Evolutionary conservation across 2,797 vertebrate species (phyloP).

Genomic region (Bovichtus diacanthus): DNA sequence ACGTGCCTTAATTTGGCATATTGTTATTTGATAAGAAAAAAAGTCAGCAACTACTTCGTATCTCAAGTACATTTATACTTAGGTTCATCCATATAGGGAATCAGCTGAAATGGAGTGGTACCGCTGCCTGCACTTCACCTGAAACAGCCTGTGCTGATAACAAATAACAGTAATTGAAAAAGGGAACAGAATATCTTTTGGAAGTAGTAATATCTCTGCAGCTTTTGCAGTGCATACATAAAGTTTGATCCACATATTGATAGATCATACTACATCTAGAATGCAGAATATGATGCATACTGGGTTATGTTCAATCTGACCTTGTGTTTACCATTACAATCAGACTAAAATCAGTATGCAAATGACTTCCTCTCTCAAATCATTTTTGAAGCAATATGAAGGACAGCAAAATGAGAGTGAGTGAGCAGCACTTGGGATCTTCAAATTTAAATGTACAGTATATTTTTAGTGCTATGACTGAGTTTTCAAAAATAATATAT

Average conservation of each 20-base stretch:
- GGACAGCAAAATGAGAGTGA: background rate
- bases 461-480: background rate
- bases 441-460: background rate
- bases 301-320: too few species aligned
- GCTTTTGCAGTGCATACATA: too few species aligned
- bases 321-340: background rate
- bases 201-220: background rate
- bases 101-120: background rate
- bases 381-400: background rate
- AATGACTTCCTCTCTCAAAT: background rate
- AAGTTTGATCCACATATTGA: background rate
- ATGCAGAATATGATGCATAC: too few species aligned
- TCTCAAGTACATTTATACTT: background rate
- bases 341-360: background rate
- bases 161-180: background rate
- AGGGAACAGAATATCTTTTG: background rate
- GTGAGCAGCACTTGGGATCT: background rate
- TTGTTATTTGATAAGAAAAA: background rate
- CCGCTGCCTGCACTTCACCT: background rate
- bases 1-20: background rate
- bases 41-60: background rate
- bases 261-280: background rate
- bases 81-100: background rate
- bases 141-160: background rate
- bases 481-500: background rate